These are phyloP conservation scores for Cephalopholis sonnerati DNA, from an alignment of 2,113 vertebrate genomes.

Conservation along the genomic window DNA sequence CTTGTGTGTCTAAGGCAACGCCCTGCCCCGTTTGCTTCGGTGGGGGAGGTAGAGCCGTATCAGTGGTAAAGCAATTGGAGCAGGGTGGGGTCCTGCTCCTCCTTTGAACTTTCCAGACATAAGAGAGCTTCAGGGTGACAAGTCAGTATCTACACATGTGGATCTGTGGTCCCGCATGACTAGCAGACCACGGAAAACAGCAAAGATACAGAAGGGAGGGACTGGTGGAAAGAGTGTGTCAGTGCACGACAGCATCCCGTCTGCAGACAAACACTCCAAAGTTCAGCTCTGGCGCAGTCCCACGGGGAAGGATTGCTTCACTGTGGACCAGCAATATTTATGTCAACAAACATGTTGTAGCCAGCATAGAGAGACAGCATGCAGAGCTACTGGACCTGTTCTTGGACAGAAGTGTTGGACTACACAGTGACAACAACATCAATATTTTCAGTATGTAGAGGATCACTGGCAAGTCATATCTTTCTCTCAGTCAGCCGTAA, in stretches of 20 bases:
- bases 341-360: not conserved
- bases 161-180: slow-evolving; percentile 10
- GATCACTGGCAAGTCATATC: not conserved
- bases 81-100: not conserved
- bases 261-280: slow-evolving; percentile 12
- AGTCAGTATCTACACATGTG: slow-evolving; percentile 9
- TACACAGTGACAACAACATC: not conserved
- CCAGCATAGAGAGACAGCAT: not conserved
- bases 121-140: not conserved
- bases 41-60: not conserved
- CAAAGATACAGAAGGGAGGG: not conserved
- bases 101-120: not conserved
- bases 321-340: not conserved
- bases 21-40: slow-evolving; percentile 17
- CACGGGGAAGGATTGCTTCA: not conserved
- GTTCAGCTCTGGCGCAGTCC: slow-evolving; percentile 1
- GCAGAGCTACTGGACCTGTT: not conserved
- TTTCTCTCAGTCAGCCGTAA: too few relatives aligned
- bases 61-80: not conserved
- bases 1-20: slow-evolving; percentile 12
- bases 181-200: slow-evolving; percentile 2
- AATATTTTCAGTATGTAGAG: not conserved
- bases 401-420: not conserved
- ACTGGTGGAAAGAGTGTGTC: not conserved
- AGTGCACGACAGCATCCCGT: not conserved